phyloP scores from a whole-genome alignment of 2,888 invertebrate genomes.

The Acrocera orbiculus region DNA sequence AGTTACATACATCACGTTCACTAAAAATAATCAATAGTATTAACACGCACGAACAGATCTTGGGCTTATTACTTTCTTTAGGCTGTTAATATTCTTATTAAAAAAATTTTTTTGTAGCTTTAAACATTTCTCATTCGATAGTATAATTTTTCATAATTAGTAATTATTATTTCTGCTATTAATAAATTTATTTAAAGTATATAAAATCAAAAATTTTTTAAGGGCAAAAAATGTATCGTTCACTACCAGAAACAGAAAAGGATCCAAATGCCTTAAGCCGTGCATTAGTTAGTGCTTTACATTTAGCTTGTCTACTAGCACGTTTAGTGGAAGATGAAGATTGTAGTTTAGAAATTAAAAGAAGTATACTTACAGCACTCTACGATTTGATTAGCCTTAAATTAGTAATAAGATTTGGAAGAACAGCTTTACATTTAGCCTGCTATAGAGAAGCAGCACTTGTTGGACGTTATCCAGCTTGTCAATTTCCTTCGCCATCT shows the following conservation, averaged over 20 bases:
- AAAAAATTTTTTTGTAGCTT: too few species aligned
- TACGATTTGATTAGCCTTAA: constrained; percentile 61
- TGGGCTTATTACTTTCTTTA: too few species aligned
- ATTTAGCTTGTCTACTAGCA: constrained; percentile 62
- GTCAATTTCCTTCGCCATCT: constrained; percentile 49
- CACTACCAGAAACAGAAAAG: constrained; percentile 43
- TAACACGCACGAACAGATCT: too few species aligned
- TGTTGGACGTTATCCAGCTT: constrained; percentile 47
- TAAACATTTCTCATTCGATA: too few species aligned
- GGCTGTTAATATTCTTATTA: too few species aligned
- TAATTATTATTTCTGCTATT: background rate
- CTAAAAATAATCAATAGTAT: too few species aligned
- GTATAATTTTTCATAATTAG: too few species aligned
- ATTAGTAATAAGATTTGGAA: constrained; percentile 42
- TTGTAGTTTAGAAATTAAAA: constrained; percentile 29
- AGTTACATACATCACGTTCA: too few species aligned
- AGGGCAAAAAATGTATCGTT: constrained; percentile 42
- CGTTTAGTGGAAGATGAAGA: constrained; percentile 42
- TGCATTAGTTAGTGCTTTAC: constrained; percentile 69
- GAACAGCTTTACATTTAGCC: constrained; percentile 64
- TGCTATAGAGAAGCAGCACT: constrained; percentile 61
- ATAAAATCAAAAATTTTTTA: constrained; percentile 4
- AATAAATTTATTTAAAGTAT: too few species aligned
- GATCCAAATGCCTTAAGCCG: constrained; percentile 61
- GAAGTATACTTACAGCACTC: constrained; percentile 49